Percentiles rank a stretch among this genome's conserved stretches.
phyloP scores from a whole-genome alignment of 2,888 invertebrate genomes.

The Helicoverpa assulta region DNA sequence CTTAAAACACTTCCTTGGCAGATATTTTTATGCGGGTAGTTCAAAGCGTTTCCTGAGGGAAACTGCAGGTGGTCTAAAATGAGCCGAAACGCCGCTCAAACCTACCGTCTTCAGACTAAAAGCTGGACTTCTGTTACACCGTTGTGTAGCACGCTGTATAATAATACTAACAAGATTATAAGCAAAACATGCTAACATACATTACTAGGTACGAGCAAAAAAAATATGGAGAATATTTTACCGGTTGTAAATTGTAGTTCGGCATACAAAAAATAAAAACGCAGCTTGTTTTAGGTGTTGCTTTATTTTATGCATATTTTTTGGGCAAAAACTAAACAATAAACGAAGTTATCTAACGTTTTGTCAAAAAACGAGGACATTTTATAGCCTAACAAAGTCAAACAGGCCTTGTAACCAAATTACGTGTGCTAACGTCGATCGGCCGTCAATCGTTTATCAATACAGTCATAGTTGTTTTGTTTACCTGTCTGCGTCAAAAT shows the following conservation, averaged over 20 bases:
- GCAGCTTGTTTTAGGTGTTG: not conserved
- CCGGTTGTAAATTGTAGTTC: no score
- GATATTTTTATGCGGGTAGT: slow-evolving; percentile 59
- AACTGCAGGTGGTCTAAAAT: slow-evolving; percentile 70
- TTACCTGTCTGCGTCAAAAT: slow-evolving; percentile 4
- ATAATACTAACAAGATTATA: not conserved
- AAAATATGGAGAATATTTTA: no score
- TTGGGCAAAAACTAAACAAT: not conserved
- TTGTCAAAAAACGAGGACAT: not conserved
- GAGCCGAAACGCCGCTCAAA: slow-evolving; percentile 50
- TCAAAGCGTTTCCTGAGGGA: slow-evolving; percentile 56
- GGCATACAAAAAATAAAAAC: not conserved
- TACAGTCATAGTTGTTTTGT: not conserved
- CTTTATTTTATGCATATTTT: not conserved
- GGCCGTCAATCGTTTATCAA: not conserved
- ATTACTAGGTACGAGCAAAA: no score
- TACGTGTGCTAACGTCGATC: not conserved
- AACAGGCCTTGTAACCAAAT: slow-evolving; percentile 3
- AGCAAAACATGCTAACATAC: no score
- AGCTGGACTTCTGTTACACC: slow-evolving; percentile 54
- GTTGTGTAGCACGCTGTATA: slow-evolving; percentile 9
- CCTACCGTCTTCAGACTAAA: slow-evolving; percentile 40
- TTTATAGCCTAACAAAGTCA: slow-evolving; percentile 1
- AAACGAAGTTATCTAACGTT: not conserved
- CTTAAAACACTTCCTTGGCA: slow-evolving; percentile 60